Evolutionary conservation across 2,797 vertebrate genomes (phyloP).

Genomic region (Phoebastria nigripes): DNA sequence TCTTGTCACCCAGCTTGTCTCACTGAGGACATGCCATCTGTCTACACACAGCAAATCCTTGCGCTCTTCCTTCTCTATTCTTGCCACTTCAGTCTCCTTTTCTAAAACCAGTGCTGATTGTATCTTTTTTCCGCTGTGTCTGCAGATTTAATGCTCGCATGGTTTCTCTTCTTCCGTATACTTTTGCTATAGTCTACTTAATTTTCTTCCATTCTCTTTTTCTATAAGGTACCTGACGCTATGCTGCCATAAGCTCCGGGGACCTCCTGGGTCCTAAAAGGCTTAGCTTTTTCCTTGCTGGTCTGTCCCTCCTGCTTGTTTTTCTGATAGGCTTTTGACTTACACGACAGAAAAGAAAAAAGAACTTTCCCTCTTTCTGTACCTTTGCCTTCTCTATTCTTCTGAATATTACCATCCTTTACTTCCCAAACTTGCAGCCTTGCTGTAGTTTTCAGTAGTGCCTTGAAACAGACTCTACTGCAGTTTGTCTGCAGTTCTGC

Average conservation of each 20-base stretch:
- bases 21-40: neutral
- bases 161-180: neutral
- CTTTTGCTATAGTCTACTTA: neutral
- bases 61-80: neutral
- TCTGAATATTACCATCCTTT: neutral
- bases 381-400: neutral
- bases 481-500: neutral
- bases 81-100: neutral
- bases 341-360: neutral
- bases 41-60: neutral
- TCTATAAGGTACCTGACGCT: neutral
- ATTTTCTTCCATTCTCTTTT: neutral
- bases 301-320: neutral
- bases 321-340: neutral
- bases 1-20: neutral
- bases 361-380: neutral
- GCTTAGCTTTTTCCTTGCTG: neutral
- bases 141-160: accelerated
- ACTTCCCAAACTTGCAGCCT: neutral
- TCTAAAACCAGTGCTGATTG: neutral
- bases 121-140: neutral
- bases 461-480: neutral
- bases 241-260: neutral
- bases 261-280: neutral
- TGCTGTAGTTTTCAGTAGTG: neutral